Base-by-base conservation (phyloP, 1,140 invertebrate species). In the Lasaia peninsularis region DNA sequence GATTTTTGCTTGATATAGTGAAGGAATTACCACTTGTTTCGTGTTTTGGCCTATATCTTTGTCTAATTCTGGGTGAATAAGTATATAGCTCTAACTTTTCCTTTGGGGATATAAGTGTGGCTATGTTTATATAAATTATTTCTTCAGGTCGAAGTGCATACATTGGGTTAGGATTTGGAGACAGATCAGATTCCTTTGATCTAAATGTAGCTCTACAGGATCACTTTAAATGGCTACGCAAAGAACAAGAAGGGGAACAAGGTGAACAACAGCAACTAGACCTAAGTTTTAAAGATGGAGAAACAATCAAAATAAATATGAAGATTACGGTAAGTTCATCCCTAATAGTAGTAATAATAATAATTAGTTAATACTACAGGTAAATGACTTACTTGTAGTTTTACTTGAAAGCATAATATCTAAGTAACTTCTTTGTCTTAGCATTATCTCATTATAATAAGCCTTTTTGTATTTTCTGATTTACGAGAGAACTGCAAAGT, bases 251-350 rank as follows among this genome's bases (percentile, higher is more conserved):
- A 78, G 94, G 95, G 62, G 95, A 97, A 74, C 93, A 95, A 64
- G 91, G 92, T 37, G 92, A 93, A 9, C 94, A 94, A 67, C 96
- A 96, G 60, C 94, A 96, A 71, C 88, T 99, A 12, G 97, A 99
- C 91, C 91, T 99, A n/a, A 94, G 97, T 58, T 99, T 99, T 78
- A 99, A 99, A 85, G 98, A 99, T 83, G 98, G 98, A 21, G 96
- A 99, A 91, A 99, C 98, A 11, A 99, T 99, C 64, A 99, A 98
- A 91, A 98, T 99, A 40, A 99, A 99, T 80, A 98, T 98, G 95
- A 97, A 97, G 90, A 98, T 99, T 69, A 97, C 96, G 65, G 97
- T 98, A 91, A 92, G 93, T 86, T 24, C 33, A 34, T 34, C 40
- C 8, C 51, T 48, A 49, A 32, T 37, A 34, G 18, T 56, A 31